phyloP scores from a whole-genome alignment of 2,113 vertebrate genomes.

The Heterochromis multidens region DNA sequence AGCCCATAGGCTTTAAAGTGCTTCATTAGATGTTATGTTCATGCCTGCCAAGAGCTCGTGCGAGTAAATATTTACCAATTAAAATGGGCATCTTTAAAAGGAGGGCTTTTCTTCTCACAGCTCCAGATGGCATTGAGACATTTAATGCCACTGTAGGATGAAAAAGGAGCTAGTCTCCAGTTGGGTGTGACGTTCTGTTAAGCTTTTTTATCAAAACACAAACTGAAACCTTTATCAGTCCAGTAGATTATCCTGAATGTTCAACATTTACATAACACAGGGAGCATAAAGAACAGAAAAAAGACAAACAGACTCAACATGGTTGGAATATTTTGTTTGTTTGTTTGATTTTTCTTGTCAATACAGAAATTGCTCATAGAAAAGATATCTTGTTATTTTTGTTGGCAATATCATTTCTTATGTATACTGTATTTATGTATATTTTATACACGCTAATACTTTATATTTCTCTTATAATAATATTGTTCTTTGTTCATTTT shows the following conservation, averaged over 20 bases:
- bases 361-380: neutral
- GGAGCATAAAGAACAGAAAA: neutral
- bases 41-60: constrained; percentile 43
- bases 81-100: constrained; percentile 58
- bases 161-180: constrained; percentile 36
- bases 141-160: constrained; percentile 58
- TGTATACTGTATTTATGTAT: neutral
- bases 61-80: constrained; percentile 73
- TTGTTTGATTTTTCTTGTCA: neutral
- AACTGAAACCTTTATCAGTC: constrained; percentile 35
- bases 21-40: constrained; percentile 42
- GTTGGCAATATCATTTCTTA: neutral
- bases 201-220: constrained; percentile 49
- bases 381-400: neutral
- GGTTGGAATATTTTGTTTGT: neutral
- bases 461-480: neutral
- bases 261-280: neutral
- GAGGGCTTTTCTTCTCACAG: constrained; percentile 4
- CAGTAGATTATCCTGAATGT: constrained; percentile 1
- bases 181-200: constrained; percentile 19
- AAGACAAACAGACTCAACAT: neutral
- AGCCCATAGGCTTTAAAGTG: constrained; percentile 41
- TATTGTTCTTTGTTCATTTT: neutral
- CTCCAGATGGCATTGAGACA: constrained; percentile 69
- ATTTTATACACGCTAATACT: neutral